Percentiles rank a stretch among this genome's conserved stretches.
Conservation (phyloP, 2,888 invertebrate genomes). For the Dimorphilus gyrociliatus region DNA sequence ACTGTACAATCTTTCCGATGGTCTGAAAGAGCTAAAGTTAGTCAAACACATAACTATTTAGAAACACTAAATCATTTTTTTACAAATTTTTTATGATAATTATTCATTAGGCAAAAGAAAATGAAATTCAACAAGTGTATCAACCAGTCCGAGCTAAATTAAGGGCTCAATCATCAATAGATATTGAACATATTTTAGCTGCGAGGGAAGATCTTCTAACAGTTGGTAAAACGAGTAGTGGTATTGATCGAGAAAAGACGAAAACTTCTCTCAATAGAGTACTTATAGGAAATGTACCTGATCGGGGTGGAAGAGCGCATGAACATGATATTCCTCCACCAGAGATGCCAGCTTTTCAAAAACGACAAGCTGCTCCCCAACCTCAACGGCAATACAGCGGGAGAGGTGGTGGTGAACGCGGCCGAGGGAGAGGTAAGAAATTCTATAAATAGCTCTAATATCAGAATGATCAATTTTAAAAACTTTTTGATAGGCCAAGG, state of each 20-base stretch:
- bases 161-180: conserved; percentile 48
- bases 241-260: conserved; percentile 66
- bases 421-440: conserved; percentile 13
- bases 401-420: conserved; percentile 15
- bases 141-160: conserved; percentile 32
- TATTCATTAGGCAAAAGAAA: conserved; percentile 54
- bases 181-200: conserved; percentile 60
- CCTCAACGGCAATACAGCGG: conserved; percentile 16
- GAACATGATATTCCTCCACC: conserved; percentile 84
- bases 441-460: too few species aligned
- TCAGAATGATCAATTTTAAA: too few species aligned
- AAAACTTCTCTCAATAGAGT: conserved; percentile 67
- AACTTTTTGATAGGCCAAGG: background rate
- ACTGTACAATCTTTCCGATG: conserved; percentile 80
- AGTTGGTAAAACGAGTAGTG: conserved; percentile 82
- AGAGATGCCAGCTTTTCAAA: conserved; percentile 91
- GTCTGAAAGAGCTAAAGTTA: conserved; percentile 46
- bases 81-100: too few species aligned
- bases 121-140: conserved; percentile 39
- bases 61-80: too few species aligned
- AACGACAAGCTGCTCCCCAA: conserved; percentile 40
- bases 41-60: too few species aligned
- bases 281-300: conserved; percentile 73
- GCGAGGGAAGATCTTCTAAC: conserved; percentile 62
- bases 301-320: conserved; percentile 76